phyloP scores from a whole-genome alignment of 2,888 invertebrate genomes.

The Nomada goodeniana region DNA sequence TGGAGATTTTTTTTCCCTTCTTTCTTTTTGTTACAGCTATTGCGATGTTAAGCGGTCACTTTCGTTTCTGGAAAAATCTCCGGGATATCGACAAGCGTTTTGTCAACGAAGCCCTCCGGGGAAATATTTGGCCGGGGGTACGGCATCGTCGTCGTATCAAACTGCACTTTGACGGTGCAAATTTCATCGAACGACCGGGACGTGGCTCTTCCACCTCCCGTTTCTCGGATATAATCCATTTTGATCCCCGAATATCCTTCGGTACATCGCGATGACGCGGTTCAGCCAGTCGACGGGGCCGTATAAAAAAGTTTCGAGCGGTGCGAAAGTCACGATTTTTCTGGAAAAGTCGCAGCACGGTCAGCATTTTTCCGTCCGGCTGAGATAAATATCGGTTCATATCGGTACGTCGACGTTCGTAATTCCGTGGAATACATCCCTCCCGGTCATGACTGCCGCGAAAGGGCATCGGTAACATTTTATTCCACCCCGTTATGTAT shows the following conservation, averaged over 20 bases:
- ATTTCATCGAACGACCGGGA: constrained; percentile 45
- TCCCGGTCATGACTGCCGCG: neutral
- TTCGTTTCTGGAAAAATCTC: neutral
- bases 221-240: constrained; percentile 61
- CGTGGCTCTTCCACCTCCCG: constrained; percentile 17
- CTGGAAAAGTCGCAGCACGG: neutral
- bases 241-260: constrained; percentile 61
- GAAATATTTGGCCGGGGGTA: constrained; percentile 24
- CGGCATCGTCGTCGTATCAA: constrained; percentile 5
- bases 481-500: neutral
- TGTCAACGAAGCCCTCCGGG: neutral
- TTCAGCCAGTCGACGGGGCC: constrained; percentile 24
- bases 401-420: constrained; percentile 13
- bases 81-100: neutral
- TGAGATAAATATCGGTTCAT: constrained; percentile 44
- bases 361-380: constrained; percentile 38
- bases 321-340: constrained; percentile 10
- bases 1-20: neutral
- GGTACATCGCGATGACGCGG: constrained; percentile 50
- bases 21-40: neutral
- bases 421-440: constrained; percentile 9
- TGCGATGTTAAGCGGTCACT: too few species aligned
- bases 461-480: neutral
- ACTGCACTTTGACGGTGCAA: constrained; percentile 37
- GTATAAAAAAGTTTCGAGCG: constrained; percentile 47